phyloP scores from a whole-genome alignment of 2,888 invertebrate genomes.

The Phaonia tiefii region DNA sequence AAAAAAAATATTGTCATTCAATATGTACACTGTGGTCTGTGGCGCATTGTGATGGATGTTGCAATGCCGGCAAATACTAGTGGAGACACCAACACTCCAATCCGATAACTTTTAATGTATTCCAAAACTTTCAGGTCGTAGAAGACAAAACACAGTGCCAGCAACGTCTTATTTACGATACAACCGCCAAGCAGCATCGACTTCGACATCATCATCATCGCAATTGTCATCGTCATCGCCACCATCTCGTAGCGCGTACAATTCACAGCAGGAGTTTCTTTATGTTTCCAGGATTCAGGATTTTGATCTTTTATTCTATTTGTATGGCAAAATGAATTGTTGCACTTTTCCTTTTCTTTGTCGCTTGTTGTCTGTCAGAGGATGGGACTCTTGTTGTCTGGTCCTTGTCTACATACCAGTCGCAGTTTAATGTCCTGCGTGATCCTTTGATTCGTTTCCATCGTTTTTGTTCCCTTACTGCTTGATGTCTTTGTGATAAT shows the following conservation, averaged over 20 bases:
- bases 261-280: not conserved
- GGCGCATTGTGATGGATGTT: conserved; percentile 34
- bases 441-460: not conserved
- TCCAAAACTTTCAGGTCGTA: conserved; percentile 21
- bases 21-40: conserved; percentile 59
- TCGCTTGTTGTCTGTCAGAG: too few species aligned
- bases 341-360: conserved; percentile 30
- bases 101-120: conserved; percentile 15
- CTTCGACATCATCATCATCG: too few species aligned
- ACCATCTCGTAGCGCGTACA: not conserved
- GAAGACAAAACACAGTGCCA: not conserved
- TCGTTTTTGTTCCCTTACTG: not conserved
- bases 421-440: conserved; percentile 32
- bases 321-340: conserved; percentile 9
- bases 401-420: conserved; percentile 21
- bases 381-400: not conserved
- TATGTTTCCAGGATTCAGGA: conserved; percentile 1
- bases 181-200: too few species aligned
- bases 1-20: conserved; percentile 56
- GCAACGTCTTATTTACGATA: too few species aligned
- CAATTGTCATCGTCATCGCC: too few species aligned
- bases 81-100: not conserved
- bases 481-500: conserved; percentile 17
- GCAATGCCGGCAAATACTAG: not conserved
- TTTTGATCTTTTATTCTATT: conserved; percentile 29